Evolutionary conservation across 2,888 invertebrate genomes (phyloP), one percentile per base, ranked within the genome.

Genomic region (Eupithecia centaureata): DNA sequence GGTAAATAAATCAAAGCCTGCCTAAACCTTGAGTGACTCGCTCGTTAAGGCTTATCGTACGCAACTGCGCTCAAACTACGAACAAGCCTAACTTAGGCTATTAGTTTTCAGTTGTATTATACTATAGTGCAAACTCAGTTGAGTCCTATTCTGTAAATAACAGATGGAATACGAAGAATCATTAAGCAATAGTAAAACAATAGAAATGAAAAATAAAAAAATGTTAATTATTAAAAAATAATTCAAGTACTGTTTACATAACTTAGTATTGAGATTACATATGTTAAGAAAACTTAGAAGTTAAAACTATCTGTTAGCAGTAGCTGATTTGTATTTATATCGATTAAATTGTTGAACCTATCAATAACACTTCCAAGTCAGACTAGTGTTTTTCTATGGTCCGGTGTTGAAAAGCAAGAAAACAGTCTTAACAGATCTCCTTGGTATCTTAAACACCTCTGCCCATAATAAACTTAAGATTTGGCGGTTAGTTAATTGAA

Each of bases 1-100:
- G 88, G 84, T 86, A 87, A 88, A 89, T 88, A 89, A 87, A 88
- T 88, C 87, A 84, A 80, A 78, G 75, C 79, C 33, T 79, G 82
- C 78, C 84, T 85, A 83, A 86, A 81, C 79, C 81, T 80, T 85
- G 87, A 87, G 87, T 88, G 86, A 86, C 82, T 87, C 72, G 86
- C 85, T 87, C 88, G 88, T 88, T 87, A 88, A 82, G 79, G 80
- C 75, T 79, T 73, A 76, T 74, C 75, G 76, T 77, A 79, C 78
- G 77, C 81, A 81, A 82, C 78, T 81, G 77, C 75, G 69, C 74
- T 69, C 67, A 77, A 86, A 86, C 80, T 82, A 80, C 73, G 73
- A 76, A 71, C 73, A 65, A 62, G 67, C 69, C 74, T 75, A 70
- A 85, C 81, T 82, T 84, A 61, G 73, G 67, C 80, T 81, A 83